A percentile compares a stretch with the other conserved stretches of the same genome.
These are phyloP conservation scores for Bombus fervidus DNA, from an alignment of 1,140 invertebrate species.

Conservation along the genomic window DNA sequence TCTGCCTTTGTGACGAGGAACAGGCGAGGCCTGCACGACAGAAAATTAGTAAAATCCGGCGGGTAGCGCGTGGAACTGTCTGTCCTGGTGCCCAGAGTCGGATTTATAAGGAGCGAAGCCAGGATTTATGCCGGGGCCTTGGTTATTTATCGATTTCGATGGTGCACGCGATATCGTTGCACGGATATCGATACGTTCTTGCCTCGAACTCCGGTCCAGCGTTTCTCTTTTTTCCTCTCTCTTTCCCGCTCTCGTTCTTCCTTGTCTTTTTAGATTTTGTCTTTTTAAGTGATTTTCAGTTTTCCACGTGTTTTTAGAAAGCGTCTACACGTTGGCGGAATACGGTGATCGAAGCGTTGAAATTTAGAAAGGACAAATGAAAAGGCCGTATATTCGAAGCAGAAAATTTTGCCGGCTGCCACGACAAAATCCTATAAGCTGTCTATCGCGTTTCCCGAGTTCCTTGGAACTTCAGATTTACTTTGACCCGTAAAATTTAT, in stretches of 20 bases:
- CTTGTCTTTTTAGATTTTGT: not conserved
- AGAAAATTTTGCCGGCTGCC: not conserved
- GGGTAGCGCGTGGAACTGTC: conserved; percentile 75
- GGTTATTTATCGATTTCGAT: conserved; percentile 82
- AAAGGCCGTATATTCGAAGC: not conserved
- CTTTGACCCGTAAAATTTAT: conserved; percentile 60
- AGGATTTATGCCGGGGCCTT: conserved; percentile 78
- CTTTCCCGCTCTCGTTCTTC: conserved; percentile 3
- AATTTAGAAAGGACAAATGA: not conserved
- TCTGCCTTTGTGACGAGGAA: conserved; percentile 63
- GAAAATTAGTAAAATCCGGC: conserved; percentile 82
- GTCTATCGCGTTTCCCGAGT: not conserved
- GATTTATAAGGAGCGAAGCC: conserved; percentile 82
- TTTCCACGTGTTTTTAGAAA: not conserved
- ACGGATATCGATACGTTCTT: conserved; percentile 80
- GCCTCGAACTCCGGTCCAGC: conserved; percentile 51
- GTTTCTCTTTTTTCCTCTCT: conserved; percentile 37
- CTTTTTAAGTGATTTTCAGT: not conserved
- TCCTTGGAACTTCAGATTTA: conserved; percentile 48
- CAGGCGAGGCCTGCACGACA: conserved; percentile 68
- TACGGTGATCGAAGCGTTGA: not conserved
- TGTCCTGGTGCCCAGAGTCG: conserved; percentile 66
- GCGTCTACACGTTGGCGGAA: not conserved
- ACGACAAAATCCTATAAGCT: not conserved
- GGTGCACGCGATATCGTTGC: conserved; percentile 80